Percentiles rank a stretch among this genome's conserved stretches.
Evolutionary conservation across 2,797 vertebrate genomes (phyloP).

Genomic region (Poecilia velifera): DNA sequence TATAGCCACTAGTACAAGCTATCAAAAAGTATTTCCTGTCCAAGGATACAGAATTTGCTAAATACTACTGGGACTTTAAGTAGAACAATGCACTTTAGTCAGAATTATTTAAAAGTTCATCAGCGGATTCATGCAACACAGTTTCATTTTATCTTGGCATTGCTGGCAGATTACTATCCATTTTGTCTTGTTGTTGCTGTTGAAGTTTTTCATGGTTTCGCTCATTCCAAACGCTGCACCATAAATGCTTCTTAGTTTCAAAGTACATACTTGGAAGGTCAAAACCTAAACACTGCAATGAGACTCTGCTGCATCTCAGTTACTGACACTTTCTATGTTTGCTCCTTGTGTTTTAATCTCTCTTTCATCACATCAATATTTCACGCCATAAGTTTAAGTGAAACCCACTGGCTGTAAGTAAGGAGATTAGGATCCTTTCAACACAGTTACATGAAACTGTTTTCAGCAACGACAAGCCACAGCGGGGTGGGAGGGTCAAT

Average conservation of each 20-base stretch:
- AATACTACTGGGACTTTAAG: neutral
- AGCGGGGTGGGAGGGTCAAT: conserved; percentile 13
- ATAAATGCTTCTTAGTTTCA: neutral
- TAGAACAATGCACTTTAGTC: neutral
- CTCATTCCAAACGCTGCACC: neutral
- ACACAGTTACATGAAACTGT: conserved; percentile 31
- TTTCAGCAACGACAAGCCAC: conserved; percentile 20
- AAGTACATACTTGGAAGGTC: neutral
- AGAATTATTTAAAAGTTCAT: neutral
- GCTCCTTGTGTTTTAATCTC: neutral
- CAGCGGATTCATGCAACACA: neutral
- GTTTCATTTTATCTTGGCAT: neutral
- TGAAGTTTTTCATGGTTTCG: neutral
- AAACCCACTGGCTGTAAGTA: neutral
- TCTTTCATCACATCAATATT: neutral
- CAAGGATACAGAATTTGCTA: neutral
- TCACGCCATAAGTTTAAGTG: conserved; percentile 7
- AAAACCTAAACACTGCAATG: conserved; percentile 1
- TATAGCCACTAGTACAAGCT: neutral
- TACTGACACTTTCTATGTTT: neutral
- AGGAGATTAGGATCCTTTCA: neutral
- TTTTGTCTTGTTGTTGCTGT: neutral
- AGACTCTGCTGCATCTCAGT: neutral
- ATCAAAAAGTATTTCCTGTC: neutral
- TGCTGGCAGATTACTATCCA: neutral